A percentile compares a stretch with the other conserved stretches of the same genome.
Conservation (phyloP, 2,113 vertebrate species). For the Eretmochelys imbricata region DNA sequence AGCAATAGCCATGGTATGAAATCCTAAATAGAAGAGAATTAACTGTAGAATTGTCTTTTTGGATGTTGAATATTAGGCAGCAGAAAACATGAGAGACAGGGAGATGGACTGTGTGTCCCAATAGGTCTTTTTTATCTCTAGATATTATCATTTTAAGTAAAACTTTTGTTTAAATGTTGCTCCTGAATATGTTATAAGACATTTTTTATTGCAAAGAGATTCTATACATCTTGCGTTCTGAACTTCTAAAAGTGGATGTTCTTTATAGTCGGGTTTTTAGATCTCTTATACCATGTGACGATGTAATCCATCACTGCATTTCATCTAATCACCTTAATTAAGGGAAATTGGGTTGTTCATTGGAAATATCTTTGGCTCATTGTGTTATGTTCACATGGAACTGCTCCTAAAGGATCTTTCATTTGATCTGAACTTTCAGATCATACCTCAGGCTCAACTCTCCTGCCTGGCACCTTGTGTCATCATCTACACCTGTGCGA, state of each 20-base stretch:
- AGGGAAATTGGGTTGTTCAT: not conserved
- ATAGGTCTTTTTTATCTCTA: too few relatives aligned
- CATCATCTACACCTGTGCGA: not conserved
- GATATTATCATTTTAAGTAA: not conserved
- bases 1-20: too few relatives aligned
- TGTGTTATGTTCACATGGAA: not conserved
- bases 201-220: not conserved
- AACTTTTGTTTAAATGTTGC: not conserved
- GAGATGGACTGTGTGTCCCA: too few relatives aligned
- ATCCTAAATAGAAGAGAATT: too few relatives aligned
- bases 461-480: not conserved
- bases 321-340: constrained; percentile 33
- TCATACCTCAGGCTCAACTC: not conserved
- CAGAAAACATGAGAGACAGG: too few relatives aligned
- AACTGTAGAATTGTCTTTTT: too few relatives aligned
- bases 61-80: too few relatives aligned
- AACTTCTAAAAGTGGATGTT: not conserved
- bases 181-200: not conserved
- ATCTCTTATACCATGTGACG: not conserved
- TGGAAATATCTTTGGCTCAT: not conserved
- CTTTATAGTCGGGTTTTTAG: constrained; percentile 1
- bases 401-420: not conserved
- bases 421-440: not conserved
- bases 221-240: constrained; percentile 12
- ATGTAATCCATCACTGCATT: not conserved